Evolutionary conservation across 1,140 invertebrate species (phyloP).

Genomic region (Drosophila miranda): DNA sequence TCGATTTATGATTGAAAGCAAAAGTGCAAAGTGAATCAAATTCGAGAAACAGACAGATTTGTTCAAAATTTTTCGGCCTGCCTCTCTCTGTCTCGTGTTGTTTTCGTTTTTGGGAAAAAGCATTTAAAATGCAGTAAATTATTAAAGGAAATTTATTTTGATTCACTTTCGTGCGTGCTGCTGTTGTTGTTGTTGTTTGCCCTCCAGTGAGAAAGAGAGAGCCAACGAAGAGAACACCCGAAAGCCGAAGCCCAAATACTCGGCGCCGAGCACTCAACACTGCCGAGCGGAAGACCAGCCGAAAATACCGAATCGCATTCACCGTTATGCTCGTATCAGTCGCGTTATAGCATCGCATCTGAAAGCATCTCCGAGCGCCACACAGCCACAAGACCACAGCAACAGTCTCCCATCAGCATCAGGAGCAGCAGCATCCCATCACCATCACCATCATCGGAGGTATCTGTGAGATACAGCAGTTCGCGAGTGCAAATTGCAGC

Average conservation of each 20-base stretch:
- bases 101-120: constrained; percentile 12
- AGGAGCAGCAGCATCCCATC: neutral
- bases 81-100: neutral
- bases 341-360: constrained; percentile 67
- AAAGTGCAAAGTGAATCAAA: constrained; percentile 1
- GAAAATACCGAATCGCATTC: constrained; percentile 20
- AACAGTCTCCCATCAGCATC: constrained; percentile 31
- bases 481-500: constrained; percentile 48
- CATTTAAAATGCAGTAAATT: constrained; percentile 63
- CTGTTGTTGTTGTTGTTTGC: constrained; percentile 50
- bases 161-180: constrained; percentile 44
- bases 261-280: constrained; percentile 17
- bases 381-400: constrained; percentile 9
- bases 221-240: constrained; percentile 41
- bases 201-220: constrained; percentile 56
- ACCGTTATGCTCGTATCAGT: constrained; percentile 35
- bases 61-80: neutral
- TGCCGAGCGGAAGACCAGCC: constrained; percentile 21
- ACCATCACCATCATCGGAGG: constrained; percentile 10
- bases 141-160: constrained; percentile 72
- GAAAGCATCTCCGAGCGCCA: constrained; percentile 35
- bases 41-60: neutral
- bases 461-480: constrained; percentile 3
- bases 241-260: constrained; percentile 24
- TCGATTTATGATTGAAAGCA: constrained; percentile 8